Conservation (phyloP, 1,140 invertebrate species). For the Panulirus ornatus region DNA sequence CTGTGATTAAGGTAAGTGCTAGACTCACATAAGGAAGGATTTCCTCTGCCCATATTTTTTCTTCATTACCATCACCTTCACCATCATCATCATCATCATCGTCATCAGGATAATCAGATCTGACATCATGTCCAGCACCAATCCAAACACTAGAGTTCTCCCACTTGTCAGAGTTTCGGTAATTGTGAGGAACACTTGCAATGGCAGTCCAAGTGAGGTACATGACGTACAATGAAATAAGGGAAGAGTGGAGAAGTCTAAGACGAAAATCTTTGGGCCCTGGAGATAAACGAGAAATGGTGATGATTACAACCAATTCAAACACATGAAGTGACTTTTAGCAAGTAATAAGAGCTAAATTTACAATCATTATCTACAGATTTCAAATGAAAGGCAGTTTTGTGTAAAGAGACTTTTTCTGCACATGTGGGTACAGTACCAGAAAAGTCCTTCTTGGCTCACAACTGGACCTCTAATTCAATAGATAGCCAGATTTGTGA, state of each 20-base stretch:
- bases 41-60: constrained; percentile 46
- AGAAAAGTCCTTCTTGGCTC: too few species aligned
- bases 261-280: constrained; percentile 61
- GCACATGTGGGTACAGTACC: too few species aligned
- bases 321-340: too few species aligned
- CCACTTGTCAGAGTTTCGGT: constrained; percentile 23
- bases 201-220: constrained; percentile 99
- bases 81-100: too few species aligned
- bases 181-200: constrained; percentile 67
- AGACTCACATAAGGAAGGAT: constrained; percentile 71
- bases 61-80: constrained; percentile 61
- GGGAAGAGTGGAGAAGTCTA: constrained; percentile 91
- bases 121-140: constrained; percentile 47
- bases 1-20: constrained; percentile 63
- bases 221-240: constrained; percentile 94
- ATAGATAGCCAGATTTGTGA: too few species aligned
- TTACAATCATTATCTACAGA: too few species aligned
- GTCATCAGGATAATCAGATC: not conserved
- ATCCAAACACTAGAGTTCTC: constrained; percentile 25
- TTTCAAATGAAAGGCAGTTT: too few species aligned
- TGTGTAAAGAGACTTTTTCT: too few species aligned
- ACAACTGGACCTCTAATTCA: too few species aligned
- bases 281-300: too few species aligned
- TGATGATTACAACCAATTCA: too few species aligned
- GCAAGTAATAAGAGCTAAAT: too few species aligned